Conservation (phyloP, 2,113 vertebrate genomes). For the Laticauda laticaudata region DNA sequence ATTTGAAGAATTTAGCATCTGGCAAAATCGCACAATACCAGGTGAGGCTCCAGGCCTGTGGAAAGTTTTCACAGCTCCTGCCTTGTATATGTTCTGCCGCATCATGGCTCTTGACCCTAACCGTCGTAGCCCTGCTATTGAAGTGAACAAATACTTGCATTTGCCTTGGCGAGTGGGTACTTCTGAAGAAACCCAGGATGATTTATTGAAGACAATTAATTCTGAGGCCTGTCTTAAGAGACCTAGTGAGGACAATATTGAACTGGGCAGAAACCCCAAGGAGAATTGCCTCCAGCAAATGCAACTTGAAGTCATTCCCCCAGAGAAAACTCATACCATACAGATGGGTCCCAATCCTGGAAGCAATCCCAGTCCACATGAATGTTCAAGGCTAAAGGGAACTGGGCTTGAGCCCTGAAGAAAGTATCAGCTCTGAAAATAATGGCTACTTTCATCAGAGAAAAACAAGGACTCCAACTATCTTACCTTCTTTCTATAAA, state of each 20-base stretch:
- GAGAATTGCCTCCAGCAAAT: not conserved
- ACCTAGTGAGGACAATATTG: not conserved
- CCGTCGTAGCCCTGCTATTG: conserved; percentile 74
- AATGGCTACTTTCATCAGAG: not conserved
- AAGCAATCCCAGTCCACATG: not conserved
- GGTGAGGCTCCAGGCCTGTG: conserved; percentile 70
- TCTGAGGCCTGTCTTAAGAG: not conserved
- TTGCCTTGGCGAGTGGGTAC: conserved; percentile 46
- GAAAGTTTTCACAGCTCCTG: conserved; percentile 67
- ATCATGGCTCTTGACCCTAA: conserved; percentile 78
- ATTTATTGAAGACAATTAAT: not conserved
- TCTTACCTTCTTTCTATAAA: not conserved
- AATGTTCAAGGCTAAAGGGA: not conserved
- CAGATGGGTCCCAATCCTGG: conserved; percentile 4
- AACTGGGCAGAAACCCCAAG: not conserved
- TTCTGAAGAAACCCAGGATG: conserved; percentile 46
- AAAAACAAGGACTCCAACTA: not conserved
- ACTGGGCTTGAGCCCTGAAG: conserved; percentile 26
- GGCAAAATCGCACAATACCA: conserved; percentile 69
- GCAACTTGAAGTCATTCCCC: not conserved
- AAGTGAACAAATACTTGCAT: conserved; percentile 70
- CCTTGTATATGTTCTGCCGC: conserved; percentile 76
- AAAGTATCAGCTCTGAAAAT: not conserved
- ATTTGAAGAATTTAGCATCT: conserved; percentile 75
- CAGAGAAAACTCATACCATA: conserved; percentile 24